These are phyloP conservation scores for Ceyx cyanopectus DNA, from an alignment of 2,113 vertebrate species.

Conservation along the genomic window DNA sequence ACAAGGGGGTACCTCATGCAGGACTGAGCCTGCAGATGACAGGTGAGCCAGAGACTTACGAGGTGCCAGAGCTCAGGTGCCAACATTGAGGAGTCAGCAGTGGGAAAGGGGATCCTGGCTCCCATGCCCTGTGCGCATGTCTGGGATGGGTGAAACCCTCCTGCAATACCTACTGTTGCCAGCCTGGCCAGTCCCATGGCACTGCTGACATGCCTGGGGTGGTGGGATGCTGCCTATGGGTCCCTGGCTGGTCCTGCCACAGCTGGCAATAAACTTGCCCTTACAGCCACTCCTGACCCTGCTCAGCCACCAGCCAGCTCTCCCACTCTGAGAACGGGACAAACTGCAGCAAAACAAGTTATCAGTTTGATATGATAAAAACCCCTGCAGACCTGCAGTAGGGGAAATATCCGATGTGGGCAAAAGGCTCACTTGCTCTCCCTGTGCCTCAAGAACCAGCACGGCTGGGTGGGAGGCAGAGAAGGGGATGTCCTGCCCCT, in stretches of 20 bases:
- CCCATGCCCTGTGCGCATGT: too few relatives aligned
- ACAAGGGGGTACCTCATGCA: background rate
- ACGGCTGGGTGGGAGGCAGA: background rate
- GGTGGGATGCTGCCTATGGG: background rate
- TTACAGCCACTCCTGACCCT: background rate
- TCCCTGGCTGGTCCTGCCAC: background rate
- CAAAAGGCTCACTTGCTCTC: fast-evolving
- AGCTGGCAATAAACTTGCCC: background rate
- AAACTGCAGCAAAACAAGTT: background rate
- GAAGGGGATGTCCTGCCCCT: constrained; percentile 49
- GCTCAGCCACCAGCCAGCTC: background rate
- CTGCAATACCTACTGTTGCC: background rate
- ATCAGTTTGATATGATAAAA: background rate
- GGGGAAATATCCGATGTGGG: background rate
- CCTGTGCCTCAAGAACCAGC: background rate
- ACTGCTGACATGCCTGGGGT: background rate
- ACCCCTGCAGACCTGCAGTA: background rate
- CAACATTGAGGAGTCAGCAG: background rate
- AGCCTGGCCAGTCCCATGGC: background rate
- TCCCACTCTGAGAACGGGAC: fast-evolving
- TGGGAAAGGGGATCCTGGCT: background rate
- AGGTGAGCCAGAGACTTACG: background rate
- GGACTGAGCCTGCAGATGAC: background rate
- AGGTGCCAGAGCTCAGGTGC: fast-evolving
- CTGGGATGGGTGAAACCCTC: background rate